Conservation (phyloP, 2,888 invertebrate species). For the Agrochola litura region DNA sequence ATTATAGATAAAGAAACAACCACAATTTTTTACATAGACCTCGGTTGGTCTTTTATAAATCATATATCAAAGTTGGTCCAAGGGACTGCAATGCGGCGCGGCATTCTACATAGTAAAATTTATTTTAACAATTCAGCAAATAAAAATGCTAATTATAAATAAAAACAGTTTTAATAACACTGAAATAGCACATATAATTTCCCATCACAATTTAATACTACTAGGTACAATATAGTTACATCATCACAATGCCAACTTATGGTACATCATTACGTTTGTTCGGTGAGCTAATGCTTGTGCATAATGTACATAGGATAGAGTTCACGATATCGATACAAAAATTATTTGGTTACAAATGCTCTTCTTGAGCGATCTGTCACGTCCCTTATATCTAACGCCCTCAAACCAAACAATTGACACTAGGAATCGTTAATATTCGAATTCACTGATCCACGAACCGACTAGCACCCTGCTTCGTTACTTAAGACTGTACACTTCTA, state of each 20-base stretch:
- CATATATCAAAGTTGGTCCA: too few relatives aligned
- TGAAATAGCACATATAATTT: conserved; percentile 84
- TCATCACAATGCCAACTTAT: conserved; percentile 71
- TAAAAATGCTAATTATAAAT: conserved; percentile 65
- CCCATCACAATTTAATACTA: conserved; percentile 86
- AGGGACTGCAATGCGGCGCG: too few relatives aligned
- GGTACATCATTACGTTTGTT: conserved; percentile 69
- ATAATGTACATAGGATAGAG: conserved; percentile 56
- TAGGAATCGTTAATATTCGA: conserved; percentile 63
- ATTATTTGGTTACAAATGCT: conserved; percentile 67
- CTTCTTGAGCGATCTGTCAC: conserved; percentile 72
- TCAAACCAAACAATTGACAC: conserved; percentile 66
- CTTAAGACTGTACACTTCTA: conserved; percentile 51
- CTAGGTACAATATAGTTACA: conserved; percentile 81
- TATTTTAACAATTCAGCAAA: too few relatives aligned
- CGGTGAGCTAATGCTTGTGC: conserved; percentile 46
- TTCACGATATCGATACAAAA: conserved; percentile 55
- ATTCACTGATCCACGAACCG: conserved; percentile 68
- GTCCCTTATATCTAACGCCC: conserved; percentile 66
- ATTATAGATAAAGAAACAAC: too few relatives aligned
- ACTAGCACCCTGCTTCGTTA: conserved; percentile 67
- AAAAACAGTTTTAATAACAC: conserved; percentile 86
- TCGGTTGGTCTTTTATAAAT: too few relatives aligned
- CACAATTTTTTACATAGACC: too few relatives aligned
- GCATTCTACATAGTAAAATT: too few relatives aligned